Base-by-base conservation (phyloP, 2,888 invertebrate genomes). In the Sisyra nigra region DNA sequence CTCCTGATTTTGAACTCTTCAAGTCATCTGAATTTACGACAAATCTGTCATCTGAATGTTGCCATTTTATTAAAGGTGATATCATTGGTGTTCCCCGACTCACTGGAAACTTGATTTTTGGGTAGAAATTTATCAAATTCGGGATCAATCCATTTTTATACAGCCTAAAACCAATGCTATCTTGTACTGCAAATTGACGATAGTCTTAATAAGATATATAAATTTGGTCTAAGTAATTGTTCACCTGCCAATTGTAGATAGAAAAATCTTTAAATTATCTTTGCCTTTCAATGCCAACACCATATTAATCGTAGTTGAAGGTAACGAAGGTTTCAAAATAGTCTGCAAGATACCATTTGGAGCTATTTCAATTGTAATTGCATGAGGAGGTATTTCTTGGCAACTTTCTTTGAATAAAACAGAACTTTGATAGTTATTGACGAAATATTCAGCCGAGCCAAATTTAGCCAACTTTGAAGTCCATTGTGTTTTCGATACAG, bases 281-380 rank as follows among this genome's bases (percentile, higher is more conserved):
- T 68, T 69, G 8, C 74, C 75, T 45, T 74, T 71, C 56, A 81
- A 77, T 41, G 87, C 87, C 2, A 92, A 65, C 0, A 85, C 70
- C 33, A 89, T 67, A 56, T 85, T 84, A 18, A 72, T 67, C 47
- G 80, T 77, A n/a, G 75, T 74, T 42, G 76, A 64, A 51, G 68
- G 67, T 35, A 92, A 62, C 0, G 87, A 82, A 34, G 87, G 69
- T 48, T 82, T 78, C 6, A 93, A 66, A 53, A 93, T 87, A 0
- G 89, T 83, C 57, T 91, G 91, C 29, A 93, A 71, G 1, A 93
- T 68, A 6, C 87, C 83, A 53, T 93, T 92, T 0, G 93, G 92
- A 0, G 92, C 91, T 42, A 93, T 77, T 62, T 93, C 93, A 48
- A 93, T 80, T 4, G 80, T 74, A 45, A 92, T 71, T 0, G 91